phyloP scores from a whole-genome alignment of 2,888 invertebrate genomes.

The Cheilosia impressa region DNA sequence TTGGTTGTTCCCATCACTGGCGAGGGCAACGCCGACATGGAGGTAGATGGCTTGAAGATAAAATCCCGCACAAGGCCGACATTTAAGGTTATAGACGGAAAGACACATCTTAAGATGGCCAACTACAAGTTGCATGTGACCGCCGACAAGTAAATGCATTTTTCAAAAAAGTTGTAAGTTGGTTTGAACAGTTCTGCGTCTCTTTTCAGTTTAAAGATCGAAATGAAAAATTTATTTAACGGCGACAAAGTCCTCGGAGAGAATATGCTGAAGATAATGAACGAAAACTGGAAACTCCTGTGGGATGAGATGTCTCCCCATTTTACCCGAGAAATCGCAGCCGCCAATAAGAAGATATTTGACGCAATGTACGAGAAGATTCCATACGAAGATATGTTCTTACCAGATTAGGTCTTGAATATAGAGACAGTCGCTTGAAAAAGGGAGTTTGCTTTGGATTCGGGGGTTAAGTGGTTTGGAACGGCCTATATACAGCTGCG shows the following conservation, averaged over 20 bases:
- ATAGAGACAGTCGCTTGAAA: neutral
- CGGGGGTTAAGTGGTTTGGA: no score
- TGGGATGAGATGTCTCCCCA: slow-evolving; percentile 77
- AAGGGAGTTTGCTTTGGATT: no score
- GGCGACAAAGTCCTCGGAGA: slow-evolving; percentile 77
- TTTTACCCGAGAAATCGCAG: slow-evolving; percentile 67
- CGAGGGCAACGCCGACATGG: slow-evolving; percentile 76
- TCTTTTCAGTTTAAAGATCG: slow-evolving; percentile 30
- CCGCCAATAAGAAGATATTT: neutral
- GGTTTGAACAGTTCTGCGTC: no score
- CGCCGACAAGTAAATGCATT: slow-evolving; percentile 73
- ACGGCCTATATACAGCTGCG: no score
- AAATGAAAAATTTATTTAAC: slow-evolving; percentile 78
- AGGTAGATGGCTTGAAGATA: slow-evolving; percentile 59
- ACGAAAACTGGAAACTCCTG: slow-evolving; percentile 77
- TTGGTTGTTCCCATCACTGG: slow-evolving; percentile 78
- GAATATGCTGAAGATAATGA: slow-evolving; percentile 78
- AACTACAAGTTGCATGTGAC: slow-evolving; percentile 72
- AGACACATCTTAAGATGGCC: slow-evolving; percentile 74
- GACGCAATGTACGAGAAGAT: neutral
- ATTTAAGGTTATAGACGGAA: slow-evolving; percentile 77
- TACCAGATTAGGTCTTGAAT: neutral
- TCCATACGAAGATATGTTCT: slow-evolving; percentile 33
- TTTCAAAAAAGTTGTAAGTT: no score
- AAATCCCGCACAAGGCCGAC: slow-evolving; percentile 66